Evolutionary conservation across 2,113 vertebrate genomes (phyloP).

Genomic region (Leiothrix lutea): DNA sequence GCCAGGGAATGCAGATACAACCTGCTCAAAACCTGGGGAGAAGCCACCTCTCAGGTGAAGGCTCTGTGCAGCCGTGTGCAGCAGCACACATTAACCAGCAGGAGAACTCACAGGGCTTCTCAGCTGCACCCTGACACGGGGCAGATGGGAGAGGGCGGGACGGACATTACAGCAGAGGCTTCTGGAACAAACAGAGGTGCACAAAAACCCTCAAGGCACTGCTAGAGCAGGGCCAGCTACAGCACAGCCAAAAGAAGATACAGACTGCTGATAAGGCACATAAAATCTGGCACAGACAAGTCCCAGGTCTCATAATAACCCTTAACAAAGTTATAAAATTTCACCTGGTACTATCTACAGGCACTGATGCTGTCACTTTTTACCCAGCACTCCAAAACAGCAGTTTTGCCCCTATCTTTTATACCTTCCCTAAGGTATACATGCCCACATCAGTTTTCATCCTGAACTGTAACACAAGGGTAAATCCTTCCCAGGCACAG

Average conservation of each 20-base stretch:
- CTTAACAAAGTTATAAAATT: not conserved
- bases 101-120: not conserved
- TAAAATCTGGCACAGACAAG: not conserved
- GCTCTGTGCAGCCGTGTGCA: not conserved
- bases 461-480: not conserved
- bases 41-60: not conserved
- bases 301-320: not conserved
- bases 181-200: not conserved
- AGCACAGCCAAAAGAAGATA: not conserved
- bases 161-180: accelerated
- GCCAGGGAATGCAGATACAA: not conserved
- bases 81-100: not conserved
- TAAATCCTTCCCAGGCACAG: not conserved
- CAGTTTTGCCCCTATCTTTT: not conserved
- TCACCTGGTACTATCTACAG: not conserved
- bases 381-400: not conserved
- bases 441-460: not conserved
- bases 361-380: not conserved
- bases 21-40: not conserved
- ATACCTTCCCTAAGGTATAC: not conserved
- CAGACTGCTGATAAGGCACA: not conserved
- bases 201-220: not conserved
- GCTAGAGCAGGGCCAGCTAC: not conserved
- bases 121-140: accelerated
- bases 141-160: not conserved